These are phyloP conservation scores for Monopterus albus DNA, from an alignment of 2,113 vertebrate species.

Conservation along the genomic window DNA sequence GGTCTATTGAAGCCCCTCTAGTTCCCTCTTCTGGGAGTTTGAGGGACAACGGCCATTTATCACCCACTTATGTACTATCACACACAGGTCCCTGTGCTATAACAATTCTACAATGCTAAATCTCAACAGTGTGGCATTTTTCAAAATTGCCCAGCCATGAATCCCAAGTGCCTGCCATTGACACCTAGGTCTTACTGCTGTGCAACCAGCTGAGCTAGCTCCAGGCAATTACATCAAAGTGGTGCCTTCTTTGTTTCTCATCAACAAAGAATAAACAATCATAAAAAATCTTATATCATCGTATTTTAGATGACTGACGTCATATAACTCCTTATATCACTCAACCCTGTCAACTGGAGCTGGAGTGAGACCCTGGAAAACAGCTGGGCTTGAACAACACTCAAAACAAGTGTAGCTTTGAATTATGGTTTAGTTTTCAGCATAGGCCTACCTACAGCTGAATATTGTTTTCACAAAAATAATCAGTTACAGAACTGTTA, in stretches of 20 bases:
- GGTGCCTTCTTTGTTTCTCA: neutral
- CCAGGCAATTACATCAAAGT: constrained; percentile 5
- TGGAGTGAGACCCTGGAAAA: neutral
- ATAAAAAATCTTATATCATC: neutral
- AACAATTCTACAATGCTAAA: neutral
- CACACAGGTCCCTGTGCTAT: neutral
- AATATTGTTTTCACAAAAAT: no score
- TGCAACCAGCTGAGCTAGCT: neutral
- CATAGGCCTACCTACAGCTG: no score
- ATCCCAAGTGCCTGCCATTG: neutral
- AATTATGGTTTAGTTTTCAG: no score
- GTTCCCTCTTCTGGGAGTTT: constrained; percentile 63
- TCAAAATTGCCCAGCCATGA: neutral
- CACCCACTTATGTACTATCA: neutral
- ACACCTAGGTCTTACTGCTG: constrained; percentile 16
- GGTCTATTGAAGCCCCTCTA: constrained; percentile 28
- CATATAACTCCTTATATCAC: neutral
- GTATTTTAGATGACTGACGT: neutral
- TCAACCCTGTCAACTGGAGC: neutral
- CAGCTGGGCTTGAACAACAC: neutral
- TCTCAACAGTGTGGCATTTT: neutral
- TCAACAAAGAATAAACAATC: neutral
- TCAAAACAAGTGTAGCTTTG: no score
- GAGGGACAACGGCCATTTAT: constrained; percentile 10
- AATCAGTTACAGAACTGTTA: no score